phyloP scores from a whole-genome alignment of 2,888 invertebrate genomes.

The Salticus scenicus region DNA sequence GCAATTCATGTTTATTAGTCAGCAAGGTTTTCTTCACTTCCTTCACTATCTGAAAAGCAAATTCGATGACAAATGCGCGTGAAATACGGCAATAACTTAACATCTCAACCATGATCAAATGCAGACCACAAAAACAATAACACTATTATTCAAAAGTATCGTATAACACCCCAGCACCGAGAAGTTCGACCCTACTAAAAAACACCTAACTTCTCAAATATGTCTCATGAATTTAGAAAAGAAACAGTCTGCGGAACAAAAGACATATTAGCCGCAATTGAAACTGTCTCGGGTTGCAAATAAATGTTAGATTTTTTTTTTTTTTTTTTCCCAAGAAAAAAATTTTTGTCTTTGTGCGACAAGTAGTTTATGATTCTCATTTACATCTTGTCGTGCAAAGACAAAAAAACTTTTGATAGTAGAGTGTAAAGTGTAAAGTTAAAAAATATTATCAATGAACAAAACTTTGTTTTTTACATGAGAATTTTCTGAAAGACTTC shows the following conservation, averaged over 20 bases:
- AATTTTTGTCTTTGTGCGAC: background rate
- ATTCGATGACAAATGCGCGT: too few relatives aligned
- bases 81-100: too few relatives aligned
- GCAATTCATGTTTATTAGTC: too few relatives aligned
- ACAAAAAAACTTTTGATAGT: conserved; percentile 38
- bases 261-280: background rate
- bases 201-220: background rate
- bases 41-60: too few relatives aligned
- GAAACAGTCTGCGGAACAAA: conserved; percentile 22
- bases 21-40: too few relatives aligned
- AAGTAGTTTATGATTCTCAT: conserved; percentile 46
- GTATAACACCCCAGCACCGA: background rate
- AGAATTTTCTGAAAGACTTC: background rate
- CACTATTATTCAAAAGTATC: background rate
- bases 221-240: background rate
- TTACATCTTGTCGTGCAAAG: conserved; percentile 40
- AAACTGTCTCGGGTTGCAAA: conserved; percentile 21
- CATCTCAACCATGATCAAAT: background rate
- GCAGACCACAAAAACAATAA: background rate
- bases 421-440: background rate
- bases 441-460: background rate
- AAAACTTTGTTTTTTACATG: background rate
- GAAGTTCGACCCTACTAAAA: background rate
- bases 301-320: conserved; percentile 17
- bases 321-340: background rate